Percentiles rank a stretch among this genome's conserved stretches.
phyloP scores from a whole-genome alignment of 1,140 invertebrate genomes.

The Drosophila grimshawi region DNA sequence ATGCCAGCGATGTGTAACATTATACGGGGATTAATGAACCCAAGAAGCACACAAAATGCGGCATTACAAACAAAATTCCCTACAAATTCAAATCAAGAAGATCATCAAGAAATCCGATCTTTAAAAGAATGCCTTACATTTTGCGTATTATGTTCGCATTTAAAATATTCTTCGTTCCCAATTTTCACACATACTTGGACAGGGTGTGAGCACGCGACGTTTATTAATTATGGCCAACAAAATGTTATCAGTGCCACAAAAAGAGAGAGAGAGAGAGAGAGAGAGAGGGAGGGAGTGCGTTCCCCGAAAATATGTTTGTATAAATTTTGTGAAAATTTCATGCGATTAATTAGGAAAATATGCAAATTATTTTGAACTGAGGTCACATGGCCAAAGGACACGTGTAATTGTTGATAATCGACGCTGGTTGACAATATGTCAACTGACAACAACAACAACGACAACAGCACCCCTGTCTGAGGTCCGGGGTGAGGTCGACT shows the following conservation, averaged over 20 bases:
- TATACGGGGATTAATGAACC: not conserved
- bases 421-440: slow-evolving; percentile 76
- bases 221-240: slow-evolving; percentile 73
- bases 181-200: slow-evolving; percentile 48
- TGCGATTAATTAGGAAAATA: slow-evolving; percentile 81
- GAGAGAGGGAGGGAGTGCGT: not conserved
- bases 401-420: slow-evolving; percentile 78
- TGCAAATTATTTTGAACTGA: slow-evolving; percentile 62
- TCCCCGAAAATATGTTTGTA: slow-evolving; percentile 21
- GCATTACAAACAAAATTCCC: not conserved
- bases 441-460: slow-evolving; percentile 52
- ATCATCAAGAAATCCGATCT: no score
- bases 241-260: slow-evolving; percentile 56
- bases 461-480: slow-evolving; percentile 26
- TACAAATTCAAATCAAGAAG: not conserved
- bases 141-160: not conserved
- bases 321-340: slow-evolving; percentile 65
- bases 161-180: slow-evolving; percentile 20
- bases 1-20: not conserved
- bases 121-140: not conserved
- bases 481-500: slow-evolving; percentile 6
- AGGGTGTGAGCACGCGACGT: slow-evolving; percentile 71
- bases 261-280: not conserved
- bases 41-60: no score
- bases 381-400: slow-evolving; percentile 62